A percentile compares a stretch with the other conserved stretches of the same genome.
Evolutionary conservation across 2,113 vertebrate genomes (phyloP).

Genomic region (Halcyon senegalensis): DNA sequence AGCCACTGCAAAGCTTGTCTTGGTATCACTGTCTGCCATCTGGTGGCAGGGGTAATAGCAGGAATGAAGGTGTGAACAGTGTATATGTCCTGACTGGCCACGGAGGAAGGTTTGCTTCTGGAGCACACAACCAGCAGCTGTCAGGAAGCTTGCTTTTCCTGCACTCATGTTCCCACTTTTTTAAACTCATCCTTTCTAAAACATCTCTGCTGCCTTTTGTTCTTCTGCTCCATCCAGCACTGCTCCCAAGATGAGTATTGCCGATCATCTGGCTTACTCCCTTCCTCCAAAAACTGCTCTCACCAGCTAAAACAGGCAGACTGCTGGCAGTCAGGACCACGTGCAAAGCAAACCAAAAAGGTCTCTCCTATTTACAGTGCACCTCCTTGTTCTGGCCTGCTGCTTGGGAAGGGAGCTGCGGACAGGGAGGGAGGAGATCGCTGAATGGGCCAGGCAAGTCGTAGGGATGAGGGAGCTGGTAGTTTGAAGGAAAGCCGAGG

Average conservation of each 20-base stretch:
- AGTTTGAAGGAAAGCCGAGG: neutral
- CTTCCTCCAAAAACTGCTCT: neutral
- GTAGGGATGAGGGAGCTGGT: neutral
- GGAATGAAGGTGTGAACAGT: neutral
- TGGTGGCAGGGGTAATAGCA: neutral
- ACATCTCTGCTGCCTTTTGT: neutral
- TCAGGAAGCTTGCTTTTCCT: neutral
- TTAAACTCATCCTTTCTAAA: neutral
- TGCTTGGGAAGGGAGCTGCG: neutral
- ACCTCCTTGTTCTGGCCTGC: neutral
- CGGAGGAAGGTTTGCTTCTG: neutral
- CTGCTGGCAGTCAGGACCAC: fast-evolving
- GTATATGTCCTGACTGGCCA: fast-evolving
- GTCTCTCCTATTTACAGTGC: neutral
- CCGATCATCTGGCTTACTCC: neutral
- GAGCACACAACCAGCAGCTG: neutral
- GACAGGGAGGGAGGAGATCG: neutral
- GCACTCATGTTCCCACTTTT: neutral
- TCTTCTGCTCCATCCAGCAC: neutral
- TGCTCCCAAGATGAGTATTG: neutral
- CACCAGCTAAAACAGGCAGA: neutral
- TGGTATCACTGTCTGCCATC: neutral
- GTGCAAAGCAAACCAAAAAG: neutral
- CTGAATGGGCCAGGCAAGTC: fast-evolving
- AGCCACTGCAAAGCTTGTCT: neutral